Base-by-base conservation (phyloP, 2,797 vertebrate genomes). In the Crenichthys baileyi region DNA sequence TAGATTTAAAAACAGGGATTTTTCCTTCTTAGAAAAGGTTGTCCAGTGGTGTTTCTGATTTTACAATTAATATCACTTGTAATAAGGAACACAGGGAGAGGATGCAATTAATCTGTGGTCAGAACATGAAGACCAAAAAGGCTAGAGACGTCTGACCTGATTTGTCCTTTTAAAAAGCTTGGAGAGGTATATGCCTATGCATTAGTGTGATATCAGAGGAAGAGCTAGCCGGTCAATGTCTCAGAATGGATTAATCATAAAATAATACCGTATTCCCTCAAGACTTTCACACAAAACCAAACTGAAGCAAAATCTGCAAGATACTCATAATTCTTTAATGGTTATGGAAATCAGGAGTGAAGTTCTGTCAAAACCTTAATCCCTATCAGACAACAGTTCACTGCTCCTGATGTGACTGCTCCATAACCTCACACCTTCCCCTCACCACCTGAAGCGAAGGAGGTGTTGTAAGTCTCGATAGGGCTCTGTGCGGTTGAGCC, bases 91-190 rank as follows among this genome's bases (percentile, higher is more conserved):
- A 80, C 67, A 77, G 41, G 31, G 53, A 82, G 73, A 73, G 51
- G 53, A 76, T 22, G 82, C 46, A 58, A 61, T 85, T 81, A 91
- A 92, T 88, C 79, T 86, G 82, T 88, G 90, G 93, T 82, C 81
- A 90, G 79, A 87, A 87, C 82, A 85, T 72, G 87, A 76, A 90
- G 87, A 80, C 87, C 85, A 91, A 84, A 90, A 89, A 84, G 90
- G 80, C 85, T 44, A 81, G 81, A 94, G 94, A 95, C 94, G 93
- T 94, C 90, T 94, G 92, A 93, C 93, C 92, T 91, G 89, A 88
- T 95, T 94, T 94, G 89, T 77, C 80, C 80, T 88, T 77, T 84
- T 92, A 90, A 93, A 93, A 83, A 91, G 93, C 90, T 92, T 83
- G 85, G 80, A 88, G 85, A 79, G 77, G 72, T 0, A 36, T 76